Base-by-base conservation (phyloP, 2,113 vertebrate genomes). In the Macaca nemestrina region DNA sequence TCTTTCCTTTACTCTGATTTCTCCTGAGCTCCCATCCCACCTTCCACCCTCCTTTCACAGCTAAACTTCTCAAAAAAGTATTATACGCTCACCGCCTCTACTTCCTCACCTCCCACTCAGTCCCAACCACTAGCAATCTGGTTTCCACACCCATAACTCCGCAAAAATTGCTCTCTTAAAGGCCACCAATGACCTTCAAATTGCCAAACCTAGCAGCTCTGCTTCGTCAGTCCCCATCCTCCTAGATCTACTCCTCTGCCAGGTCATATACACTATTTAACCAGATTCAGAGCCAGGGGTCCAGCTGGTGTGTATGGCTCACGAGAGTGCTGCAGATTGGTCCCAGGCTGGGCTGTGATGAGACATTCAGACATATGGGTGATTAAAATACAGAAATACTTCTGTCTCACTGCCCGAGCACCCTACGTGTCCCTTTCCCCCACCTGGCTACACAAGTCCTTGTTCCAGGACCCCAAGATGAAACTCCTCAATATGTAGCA, bases 81-180 rank as follows among this genome's bases (percentile, higher is more conserved):
- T 90, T 73, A 64, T 87, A 94, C 45, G 92, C 84, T 97, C 94
- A 61, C 96, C 72, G 81, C 97, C 96, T 97, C 97, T 96, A 85
- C 97, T 98, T 98, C 97, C 96, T 96, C 98, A 96, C 97, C 94
- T 98, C 98, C 98, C 94, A 98, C 97, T 81, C 88, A 85, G 95
- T 68, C 43, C 95, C 93, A 95, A 84, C 97, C 96, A 94, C 97
- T 82, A 96, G 92, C 97, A 97, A 96, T 98, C 98, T 97, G 97
- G 88, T 64, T 48, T 88, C 88, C 80, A 59, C 68, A 68, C 50
- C 76, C 57, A n/a, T 43, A 93, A 57, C 84, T 52, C 48, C 76
- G 80, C 80, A 94, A 93, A 93, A 96, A 96, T 90, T 97, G 96
- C 95, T 97, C 96, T 97, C 93, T 96, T 97, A 92, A 97, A 96